phyloP scores from a whole-genome alignment of 2,888 invertebrate genomes.

The Isotomurus palustris region DNA sequence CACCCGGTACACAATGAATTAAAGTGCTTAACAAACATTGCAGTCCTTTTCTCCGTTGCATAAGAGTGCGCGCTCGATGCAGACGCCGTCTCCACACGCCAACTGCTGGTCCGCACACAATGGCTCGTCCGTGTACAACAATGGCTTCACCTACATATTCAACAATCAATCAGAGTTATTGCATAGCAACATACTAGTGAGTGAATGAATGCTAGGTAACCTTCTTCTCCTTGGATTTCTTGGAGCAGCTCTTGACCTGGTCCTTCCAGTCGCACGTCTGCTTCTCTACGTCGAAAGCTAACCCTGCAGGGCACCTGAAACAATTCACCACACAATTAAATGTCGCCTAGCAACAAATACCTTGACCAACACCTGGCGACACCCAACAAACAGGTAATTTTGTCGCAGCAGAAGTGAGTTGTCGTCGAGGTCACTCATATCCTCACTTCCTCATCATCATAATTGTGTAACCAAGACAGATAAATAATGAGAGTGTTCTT shows the following conservation, averaged over 20 bases:
- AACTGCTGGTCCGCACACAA: constrained; percentile 75
- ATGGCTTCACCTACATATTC: constrained; percentile 62
- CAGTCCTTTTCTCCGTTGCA: constrained; percentile 91
- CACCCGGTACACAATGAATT: neutral
- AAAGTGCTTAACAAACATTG: constrained; percentile 37
- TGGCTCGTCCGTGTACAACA: constrained; percentile 83
- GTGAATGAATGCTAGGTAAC: constrained; percentile 1
- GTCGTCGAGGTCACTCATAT: no score
- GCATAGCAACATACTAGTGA: neutral
- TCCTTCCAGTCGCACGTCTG: constrained; percentile 94
- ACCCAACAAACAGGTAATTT: no score
- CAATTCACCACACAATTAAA: neutral
- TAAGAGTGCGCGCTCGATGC: constrained; percentile 84
- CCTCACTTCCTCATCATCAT: neutral
- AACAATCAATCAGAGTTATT: neutral
- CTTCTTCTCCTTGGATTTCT: constrained; percentile 44
- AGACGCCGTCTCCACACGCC: constrained; percentile 80
- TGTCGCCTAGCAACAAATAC: no score
- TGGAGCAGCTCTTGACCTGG: constrained; percentile 77
- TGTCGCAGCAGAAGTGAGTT: no score
- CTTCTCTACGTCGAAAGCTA: constrained; percentile 89
- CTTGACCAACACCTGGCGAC: no score
- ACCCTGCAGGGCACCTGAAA: constrained; percentile 75
- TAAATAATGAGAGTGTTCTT: neutral
- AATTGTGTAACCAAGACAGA: neutral